phyloP scores from a whole-genome alignment of 2,113 vertebrate species.

The Hucho hucho region DNA sequence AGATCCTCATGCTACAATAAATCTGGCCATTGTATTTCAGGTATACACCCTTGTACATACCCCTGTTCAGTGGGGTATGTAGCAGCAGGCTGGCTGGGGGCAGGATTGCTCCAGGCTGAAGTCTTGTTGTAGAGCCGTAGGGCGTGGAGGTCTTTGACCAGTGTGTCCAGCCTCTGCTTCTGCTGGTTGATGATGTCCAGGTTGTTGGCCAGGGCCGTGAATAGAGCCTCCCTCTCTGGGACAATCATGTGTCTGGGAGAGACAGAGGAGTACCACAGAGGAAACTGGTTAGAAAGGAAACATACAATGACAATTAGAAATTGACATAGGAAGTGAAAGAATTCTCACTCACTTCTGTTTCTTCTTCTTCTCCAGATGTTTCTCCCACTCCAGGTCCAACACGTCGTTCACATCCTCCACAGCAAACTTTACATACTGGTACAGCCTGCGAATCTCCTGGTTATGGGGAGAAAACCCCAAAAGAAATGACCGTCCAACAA shows the following conservation, averaged over 20 bases:
- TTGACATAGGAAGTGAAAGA: not conserved
- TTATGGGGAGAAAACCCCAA: not conserved
- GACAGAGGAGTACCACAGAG: constrained; percentile 4
- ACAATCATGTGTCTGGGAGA: constrained; percentile 82
- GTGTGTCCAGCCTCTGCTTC: constrained; percentile 82
- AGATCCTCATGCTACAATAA: no score
- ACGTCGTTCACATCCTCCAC: constrained; percentile 95
- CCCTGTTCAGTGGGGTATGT: constrained; percentile 44
- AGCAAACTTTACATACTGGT: constrained; percentile 91
- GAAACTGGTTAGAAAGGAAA: not conserved
- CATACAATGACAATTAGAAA: not conserved
- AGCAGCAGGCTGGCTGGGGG: constrained; percentile 15
- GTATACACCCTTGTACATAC: constrained; percentile 23
- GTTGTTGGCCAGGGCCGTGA: constrained; percentile 89
- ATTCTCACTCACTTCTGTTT: constrained; percentile 80
- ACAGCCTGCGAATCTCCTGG: constrained; percentile 90
- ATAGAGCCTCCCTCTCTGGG: constrained; percentile 89
- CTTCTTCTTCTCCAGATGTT: constrained; percentile 86
- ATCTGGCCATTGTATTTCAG: no score
- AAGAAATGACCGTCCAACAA: not conserved
- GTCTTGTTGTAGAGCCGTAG: constrained; percentile 87
- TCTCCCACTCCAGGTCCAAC: constrained; percentile 93
- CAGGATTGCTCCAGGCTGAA: constrained; percentile 62
- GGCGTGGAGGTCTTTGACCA: constrained; percentile 82
- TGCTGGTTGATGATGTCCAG: constrained; percentile 93